A percentile compares a stretch with the other conserved stretches of the same genome.
Conservation (phyloP, 2,113 vertebrate species). For the Galemys pyrenaicus region DNA sequence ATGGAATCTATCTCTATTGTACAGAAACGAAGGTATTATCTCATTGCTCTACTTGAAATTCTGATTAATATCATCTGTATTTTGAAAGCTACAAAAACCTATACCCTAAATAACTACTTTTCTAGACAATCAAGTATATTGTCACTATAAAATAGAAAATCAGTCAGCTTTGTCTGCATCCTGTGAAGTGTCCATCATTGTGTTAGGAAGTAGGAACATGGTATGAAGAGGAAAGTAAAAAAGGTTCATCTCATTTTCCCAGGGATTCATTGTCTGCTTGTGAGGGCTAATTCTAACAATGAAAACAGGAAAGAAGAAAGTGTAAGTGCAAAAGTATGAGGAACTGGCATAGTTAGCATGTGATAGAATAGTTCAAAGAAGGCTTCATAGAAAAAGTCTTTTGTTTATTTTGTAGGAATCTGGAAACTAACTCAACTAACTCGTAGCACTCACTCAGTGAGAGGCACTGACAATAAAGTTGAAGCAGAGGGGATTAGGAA, state of each 20-base stretch:
- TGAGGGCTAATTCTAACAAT: neutral
- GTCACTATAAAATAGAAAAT: neutral
- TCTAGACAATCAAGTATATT: neutral
- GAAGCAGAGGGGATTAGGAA: neutral
- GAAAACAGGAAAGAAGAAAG: neutral
- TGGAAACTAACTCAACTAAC: neutral
- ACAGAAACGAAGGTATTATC: slow-evolving; percentile 31
- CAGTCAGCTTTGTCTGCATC: neutral
- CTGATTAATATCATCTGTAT: slow-evolving; percentile 40
- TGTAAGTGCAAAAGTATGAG: neutral
- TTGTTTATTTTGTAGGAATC: neutral
- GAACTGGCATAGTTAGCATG: neutral
- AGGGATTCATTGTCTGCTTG: neutral
- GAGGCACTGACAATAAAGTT: neutral
- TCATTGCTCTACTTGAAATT: slow-evolving; percentile 39
- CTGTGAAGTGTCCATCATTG: neutral
- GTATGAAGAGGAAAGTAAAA: neutral
- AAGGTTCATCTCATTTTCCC: neutral
- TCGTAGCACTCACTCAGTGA: neutral
- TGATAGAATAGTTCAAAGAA: neutral
- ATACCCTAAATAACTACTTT: slow-evolving; percentile 52
- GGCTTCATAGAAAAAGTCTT: neutral
- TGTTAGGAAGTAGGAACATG: neutral
- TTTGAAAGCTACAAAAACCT: slow-evolving; percentile 38
- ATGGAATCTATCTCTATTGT: slow-evolving; percentile 41